Conservation (phyloP, 2,888 invertebrate species). For the Lamellibrachia satsuma region DNA sequence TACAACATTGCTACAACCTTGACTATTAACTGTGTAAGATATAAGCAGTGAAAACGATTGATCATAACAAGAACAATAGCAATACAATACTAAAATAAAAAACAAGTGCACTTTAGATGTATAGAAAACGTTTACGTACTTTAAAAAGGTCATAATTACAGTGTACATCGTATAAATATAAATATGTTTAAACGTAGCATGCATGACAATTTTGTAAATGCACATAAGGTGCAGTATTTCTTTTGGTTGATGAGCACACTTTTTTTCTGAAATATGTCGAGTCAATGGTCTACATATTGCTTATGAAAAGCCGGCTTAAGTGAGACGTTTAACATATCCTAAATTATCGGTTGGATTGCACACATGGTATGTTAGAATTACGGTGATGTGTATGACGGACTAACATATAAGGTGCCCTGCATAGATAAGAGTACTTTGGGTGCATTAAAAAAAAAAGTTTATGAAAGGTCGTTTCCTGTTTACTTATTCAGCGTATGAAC, state of each 20-base stretch:
- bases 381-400: constrained; percentile 1
- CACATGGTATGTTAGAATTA: background rate
- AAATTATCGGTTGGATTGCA: background rate
- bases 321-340: background rate
- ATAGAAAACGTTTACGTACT: background rate
- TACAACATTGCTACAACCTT: too few relatives aligned
- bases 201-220: background rate
- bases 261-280: background rate
- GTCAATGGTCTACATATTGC: background rate
- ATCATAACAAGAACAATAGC: too few relatives aligned
- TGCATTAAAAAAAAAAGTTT: background rate
- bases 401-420: background rate
- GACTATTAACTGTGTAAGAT: too few relatives aligned
- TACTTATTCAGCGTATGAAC: background rate
- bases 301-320: background rate
- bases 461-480: constrained; percentile 2
- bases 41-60: too few relatives aligned
- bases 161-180: background rate
- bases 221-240: background rate
- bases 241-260: background rate
- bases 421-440: background rate
- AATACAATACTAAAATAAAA: background rate
- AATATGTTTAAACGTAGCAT: background rate
- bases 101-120: background rate
- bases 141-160: background rate